phyloP scores from a whole-genome alignment of 2,113 vertebrate genomes.

The Malurus cyaneus region DNA sequence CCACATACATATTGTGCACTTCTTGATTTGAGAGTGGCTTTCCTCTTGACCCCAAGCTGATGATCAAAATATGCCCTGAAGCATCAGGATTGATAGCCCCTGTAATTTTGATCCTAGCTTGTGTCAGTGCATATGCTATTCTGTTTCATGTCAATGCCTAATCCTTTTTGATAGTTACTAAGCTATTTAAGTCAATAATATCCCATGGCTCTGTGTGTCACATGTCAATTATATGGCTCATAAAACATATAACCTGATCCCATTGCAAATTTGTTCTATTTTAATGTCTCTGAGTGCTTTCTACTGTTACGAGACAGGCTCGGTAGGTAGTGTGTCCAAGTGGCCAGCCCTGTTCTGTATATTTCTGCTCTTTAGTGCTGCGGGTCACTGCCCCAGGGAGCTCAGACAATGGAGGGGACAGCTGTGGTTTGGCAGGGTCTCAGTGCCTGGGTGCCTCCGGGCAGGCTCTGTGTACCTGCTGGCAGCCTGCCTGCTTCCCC shows the following conservation, averaged over 20 bases:
- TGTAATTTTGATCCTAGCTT: slow-evolving; percentile 54
- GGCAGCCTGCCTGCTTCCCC: background rate
- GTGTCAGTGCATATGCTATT: slow-evolving; percentile 38
- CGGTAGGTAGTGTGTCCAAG: background rate
- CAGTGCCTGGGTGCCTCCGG: background rate
- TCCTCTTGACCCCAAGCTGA: slow-evolving; percentile 9
- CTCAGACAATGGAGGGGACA: background rate
- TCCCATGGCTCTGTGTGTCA: slow-evolving; percentile 34
- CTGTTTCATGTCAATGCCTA: slow-evolving; percentile 58
- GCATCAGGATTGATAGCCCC: slow-evolving; percentile 33
- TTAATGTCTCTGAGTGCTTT: slow-evolving; percentile 7
- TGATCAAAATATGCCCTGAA: slow-evolving; percentile 41
- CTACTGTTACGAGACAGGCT: background rate
- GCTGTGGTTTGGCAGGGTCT: background rate
- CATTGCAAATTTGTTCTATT: slow-evolving; percentile 48
- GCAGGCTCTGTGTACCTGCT: background rate
- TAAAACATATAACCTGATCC: slow-evolving; percentile 57
- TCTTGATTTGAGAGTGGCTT: background rate
- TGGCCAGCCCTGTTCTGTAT: background rate
- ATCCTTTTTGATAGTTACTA: slow-evolving; percentile 66
- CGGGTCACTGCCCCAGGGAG: background rate
- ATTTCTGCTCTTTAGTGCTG: background rate
- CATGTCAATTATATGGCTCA: slow-evolving; percentile 64
- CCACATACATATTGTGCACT: background rate
- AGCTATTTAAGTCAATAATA: slow-evolving; percentile 67